Evolutionary conservation across 2,888 invertebrate species (phyloP).

Genomic region (Eudasyphora cyanicolor): DNA sequence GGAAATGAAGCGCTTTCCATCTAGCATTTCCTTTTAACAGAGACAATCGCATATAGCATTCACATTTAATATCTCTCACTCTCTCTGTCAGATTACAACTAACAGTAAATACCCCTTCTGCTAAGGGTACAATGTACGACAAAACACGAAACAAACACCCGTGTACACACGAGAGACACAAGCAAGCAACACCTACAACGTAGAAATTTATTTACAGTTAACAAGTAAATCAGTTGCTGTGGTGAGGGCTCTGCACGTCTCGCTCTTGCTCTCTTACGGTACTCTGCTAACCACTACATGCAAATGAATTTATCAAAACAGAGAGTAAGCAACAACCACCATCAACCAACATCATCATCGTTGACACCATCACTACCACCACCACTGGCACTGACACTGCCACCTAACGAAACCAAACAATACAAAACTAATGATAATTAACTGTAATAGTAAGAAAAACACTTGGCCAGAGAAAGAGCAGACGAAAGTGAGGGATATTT

Average conservation of each 20-base stretch:
- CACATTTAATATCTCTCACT: not conserved
- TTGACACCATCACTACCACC: not conserved
- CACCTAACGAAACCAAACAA: not conserved
- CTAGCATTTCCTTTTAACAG: not conserved
- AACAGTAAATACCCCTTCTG: slow-evolving; percentile 35
- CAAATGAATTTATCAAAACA: slow-evolving; percentile 57
- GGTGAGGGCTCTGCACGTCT: not conserved
- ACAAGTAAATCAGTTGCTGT: not conserved
- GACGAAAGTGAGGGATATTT: slow-evolving; percentile 8
- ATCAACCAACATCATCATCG: slow-evolving; percentile 20
- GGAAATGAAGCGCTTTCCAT: not conserved
- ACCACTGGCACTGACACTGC: not conserved
- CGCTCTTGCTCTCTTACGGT: not conserved
- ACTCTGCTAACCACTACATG: slow-evolving; percentile 12
- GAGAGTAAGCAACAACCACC: slow-evolving; percentile 51
- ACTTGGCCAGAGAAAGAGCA: slow-evolving; percentile 1
- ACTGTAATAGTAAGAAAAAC: slow-evolving; percentile 50
- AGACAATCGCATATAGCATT: not conserved
- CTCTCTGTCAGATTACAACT: not conserved
- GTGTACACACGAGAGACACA: not conserved
- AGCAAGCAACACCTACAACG: slow-evolving; percentile 41
- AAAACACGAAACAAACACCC: not conserved
- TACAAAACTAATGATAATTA: slow-evolving; percentile 58
- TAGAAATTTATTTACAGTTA: slow-evolving; percentile 42
- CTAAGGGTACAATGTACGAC: slow-evolving; percentile 37